A percentile compares a stretch with the other conserved stretches of the same genome.
phyloP scores from a whole-genome alignment of 2,888 invertebrate genomes.

The Catocala sponsa region DNA sequence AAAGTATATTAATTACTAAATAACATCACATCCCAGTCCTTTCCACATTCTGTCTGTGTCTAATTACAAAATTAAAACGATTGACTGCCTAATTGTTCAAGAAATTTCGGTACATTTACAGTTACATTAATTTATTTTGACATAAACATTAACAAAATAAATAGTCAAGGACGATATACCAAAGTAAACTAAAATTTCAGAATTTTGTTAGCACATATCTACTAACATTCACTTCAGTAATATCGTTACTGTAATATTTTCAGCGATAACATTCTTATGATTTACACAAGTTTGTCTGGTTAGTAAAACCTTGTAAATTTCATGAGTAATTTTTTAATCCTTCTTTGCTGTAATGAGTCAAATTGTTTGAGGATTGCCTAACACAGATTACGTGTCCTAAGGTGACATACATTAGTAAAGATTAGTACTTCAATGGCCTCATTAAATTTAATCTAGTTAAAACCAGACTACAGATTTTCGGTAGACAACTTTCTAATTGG shows the following conservation, averaged over 20 bases:
- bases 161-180: too few species aligned
- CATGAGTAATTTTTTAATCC: conserved; percentile 32
- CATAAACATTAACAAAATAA: too few species aligned
- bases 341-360: conserved; percentile 35
- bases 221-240: not conserved
- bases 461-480: not conserved
- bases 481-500: too few species aligned
- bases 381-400: conserved; percentile 36
- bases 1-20: too few species aligned
- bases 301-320: conserved; percentile 13
- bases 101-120: too few species aligned
- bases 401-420: conserved; percentile 32
- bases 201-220: too few species aligned
- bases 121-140: too few species aligned
- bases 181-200: too few species aligned
- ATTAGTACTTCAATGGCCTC: conserved; percentile 7
- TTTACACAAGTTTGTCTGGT: conserved; percentile 11
- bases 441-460: not conserved
- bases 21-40: too few species aligned
- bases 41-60: too few species aligned
- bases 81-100: too few species aligned
- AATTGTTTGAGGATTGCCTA: conserved; percentile 37
- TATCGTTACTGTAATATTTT: not conserved
- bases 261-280: conserved; percentile 10
- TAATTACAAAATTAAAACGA: too few species aligned